A percentile compares a stretch with the other conserved stretches of the same genome.
Evolutionary conservation across 2,797 vertebrate genomes (phyloP).

Genomic region (Malacoctenus gilli): DNA sequence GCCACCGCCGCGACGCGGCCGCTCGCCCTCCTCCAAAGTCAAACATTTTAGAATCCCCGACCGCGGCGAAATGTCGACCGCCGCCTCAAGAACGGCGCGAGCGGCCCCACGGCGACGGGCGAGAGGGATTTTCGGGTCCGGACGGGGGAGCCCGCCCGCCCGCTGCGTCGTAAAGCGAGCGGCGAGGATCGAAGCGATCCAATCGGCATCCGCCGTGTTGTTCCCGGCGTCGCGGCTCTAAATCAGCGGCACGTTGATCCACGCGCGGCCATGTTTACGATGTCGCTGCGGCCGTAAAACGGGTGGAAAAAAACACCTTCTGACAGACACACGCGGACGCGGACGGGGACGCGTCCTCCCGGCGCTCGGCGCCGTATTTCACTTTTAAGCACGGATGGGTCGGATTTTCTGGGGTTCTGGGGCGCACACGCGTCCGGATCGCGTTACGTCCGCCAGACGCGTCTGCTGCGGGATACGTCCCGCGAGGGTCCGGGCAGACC

Average conservation of each 20-base stretch:
- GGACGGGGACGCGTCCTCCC: conserved; percentile 16
- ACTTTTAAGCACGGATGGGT: conserved; percentile 53
- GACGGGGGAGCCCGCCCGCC: no score
- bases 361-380: conserved; percentile 52
- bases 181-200: no score
- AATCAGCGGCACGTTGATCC: no score
- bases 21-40: conserved; percentile 71
- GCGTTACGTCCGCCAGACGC: conserved; percentile 75
- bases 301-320: conserved; percentile 59
- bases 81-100: conserved; percentile 81
- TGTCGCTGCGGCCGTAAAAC: conserved; percentile 56
- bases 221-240: no score
- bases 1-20: conserved; percentile 64
- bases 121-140: no score
- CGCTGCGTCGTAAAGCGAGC: no score
- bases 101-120: conserved; percentile 80
- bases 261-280: conserved; percentile 53
- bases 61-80: conserved; percentile 76
- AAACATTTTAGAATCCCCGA: conserved; percentile 74
- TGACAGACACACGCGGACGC: conserved; percentile 13
- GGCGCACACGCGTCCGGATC: conserved; percentile 55
- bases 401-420: conserved; percentile 53
- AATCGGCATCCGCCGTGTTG: no score
- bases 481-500: conserved; percentile 58
- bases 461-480: conserved; percentile 67